Conservation (phyloP, 2,113 vertebrate species). For the Xenopus laevis region DNA sequence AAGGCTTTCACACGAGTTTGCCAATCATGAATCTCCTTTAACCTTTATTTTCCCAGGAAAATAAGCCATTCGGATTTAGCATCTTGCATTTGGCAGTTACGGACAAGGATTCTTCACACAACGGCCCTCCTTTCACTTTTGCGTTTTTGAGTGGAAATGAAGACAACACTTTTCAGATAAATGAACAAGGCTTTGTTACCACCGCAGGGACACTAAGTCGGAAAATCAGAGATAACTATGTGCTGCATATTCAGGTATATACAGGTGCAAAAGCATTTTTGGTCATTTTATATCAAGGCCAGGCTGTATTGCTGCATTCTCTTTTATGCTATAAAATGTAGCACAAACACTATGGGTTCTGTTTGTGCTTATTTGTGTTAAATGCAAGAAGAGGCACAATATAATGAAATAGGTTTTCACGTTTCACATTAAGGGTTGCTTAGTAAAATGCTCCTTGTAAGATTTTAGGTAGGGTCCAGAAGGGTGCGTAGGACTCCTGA, state of each 20-base stretch:
- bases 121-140: conserved; percentile 90
- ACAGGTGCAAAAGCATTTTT: neutral
- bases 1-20: too few species aligned
- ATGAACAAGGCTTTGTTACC: conserved; percentile 74
- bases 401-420: too few species aligned
- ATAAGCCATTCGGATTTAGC: conserved; percentile 80
- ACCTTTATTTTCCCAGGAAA: conserved; percentile 72
- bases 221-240: conserved; percentile 75
- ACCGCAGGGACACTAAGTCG: conserved; percentile 67
- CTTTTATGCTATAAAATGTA: too few species aligned
- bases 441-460: too few species aligned
- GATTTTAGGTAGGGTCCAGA: too few species aligned
- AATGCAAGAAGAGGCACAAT: too few species aligned
- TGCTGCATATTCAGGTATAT: conserved; percentile 83
- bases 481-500: too few species aligned
- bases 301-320: too few species aligned
- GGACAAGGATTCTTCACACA: conserved; percentile 93
- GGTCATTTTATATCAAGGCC: neutral
- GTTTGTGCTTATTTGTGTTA: too few species aligned
- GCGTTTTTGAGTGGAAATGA: conserved; percentile 79
- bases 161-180: conserved; percentile 74
- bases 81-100: conserved; percentile 82
- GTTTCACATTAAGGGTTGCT: too few species aligned
- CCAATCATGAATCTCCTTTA: too few species aligned
- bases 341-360: too few species aligned